A percentile compares a stretch with the other conserved stretches of the same genome.
Evolutionary conservation across 2,888 invertebrate species (phyloP).

Genomic region (Tetragonula carbonaria): DNA sequence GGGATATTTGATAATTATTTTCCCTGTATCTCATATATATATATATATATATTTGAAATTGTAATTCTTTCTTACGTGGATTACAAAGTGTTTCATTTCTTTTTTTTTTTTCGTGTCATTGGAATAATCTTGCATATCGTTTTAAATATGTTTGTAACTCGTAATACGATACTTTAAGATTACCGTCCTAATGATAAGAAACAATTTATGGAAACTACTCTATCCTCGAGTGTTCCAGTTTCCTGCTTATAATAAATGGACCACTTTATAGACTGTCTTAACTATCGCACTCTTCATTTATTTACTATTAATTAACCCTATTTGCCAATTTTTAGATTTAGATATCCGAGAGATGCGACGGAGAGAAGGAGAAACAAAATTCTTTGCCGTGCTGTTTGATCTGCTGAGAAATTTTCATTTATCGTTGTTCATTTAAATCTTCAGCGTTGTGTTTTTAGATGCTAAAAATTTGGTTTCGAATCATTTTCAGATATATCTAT

Average conservation of each 20-base stretch:
- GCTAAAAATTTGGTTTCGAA: too few species aligned
- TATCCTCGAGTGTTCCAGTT: constrained; percentile 1
- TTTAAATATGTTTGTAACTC: constrained; percentile 9
- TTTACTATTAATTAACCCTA: not conserved
- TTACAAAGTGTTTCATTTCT: not conserved
- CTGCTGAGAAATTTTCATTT: too few species aligned
- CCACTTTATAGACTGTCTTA: constrained; percentile 12
- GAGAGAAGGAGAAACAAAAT: too few species aligned
- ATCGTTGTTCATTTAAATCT: too few species aligned
- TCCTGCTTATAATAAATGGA: constrained; percentile 27
- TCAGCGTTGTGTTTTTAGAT: too few species aligned
- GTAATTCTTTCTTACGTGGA: not conserved
- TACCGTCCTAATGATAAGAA: constrained; percentile 18
- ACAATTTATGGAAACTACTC: constrained; percentile 11
- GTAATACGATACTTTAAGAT: constrained; percentile 3
- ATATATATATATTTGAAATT: not conserved
- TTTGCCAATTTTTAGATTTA: not conserved
- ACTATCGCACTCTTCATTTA: not conserved
- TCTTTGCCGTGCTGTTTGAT: too few species aligned
- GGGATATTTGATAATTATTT: not conserved
- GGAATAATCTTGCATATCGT: constrained; percentile 1
- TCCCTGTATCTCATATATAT: not conserved
- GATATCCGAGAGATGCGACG: not conserved
- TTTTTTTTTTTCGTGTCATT: not conserved
- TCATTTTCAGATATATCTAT: too few species aligned